phyloP scores from a whole-genome alignment of 2,797 vertebrate species.

The Diceros bicornis region DNA sequence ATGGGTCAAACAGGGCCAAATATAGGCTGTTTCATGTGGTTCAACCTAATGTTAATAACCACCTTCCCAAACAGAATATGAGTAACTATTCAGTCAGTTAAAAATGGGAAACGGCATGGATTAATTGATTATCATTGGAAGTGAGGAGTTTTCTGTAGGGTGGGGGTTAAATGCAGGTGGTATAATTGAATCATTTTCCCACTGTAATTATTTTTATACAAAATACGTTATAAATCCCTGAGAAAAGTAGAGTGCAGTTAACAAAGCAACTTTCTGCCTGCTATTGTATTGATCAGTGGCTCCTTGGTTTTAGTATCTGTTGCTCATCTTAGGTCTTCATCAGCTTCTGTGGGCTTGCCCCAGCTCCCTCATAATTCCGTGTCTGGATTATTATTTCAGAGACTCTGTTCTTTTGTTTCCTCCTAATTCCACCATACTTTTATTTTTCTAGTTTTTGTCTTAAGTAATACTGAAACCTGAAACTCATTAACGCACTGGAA shows the following conservation, averaged over 20 bases:
- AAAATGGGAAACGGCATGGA: accelerated
- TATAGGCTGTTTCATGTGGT: neutral
- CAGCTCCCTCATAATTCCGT: neutral
- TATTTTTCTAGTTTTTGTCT: slow-evolving; percentile 2
- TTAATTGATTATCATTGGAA: neutral
- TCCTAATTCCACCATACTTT: slow-evolving; percentile 53
- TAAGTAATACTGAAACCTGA: slow-evolving; percentile 55
- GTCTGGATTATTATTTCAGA: slow-evolving; percentile 48
- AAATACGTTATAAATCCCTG: neutral
- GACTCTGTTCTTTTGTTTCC: slow-evolving; percentile 57
- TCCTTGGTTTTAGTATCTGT: accelerated
- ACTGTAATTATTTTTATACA: accelerated
- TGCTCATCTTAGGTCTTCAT: accelerated
- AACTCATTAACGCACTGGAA: slow-evolving; percentile 60
- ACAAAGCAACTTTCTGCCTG: accelerated
- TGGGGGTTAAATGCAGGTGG: neutral
- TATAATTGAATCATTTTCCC: neutral
- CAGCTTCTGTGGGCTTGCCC: neutral
- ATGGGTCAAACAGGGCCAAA: no score
- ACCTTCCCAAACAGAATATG: neutral
- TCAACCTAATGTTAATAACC: neutral
- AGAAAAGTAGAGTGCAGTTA: accelerated
- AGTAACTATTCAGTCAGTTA: neutral
- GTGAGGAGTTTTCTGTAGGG: accelerated
- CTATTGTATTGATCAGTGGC: accelerated